phyloP scores from a whole-genome alignment of 2,113 vertebrate genomes.

The Festucalex cinctus region DNA sequence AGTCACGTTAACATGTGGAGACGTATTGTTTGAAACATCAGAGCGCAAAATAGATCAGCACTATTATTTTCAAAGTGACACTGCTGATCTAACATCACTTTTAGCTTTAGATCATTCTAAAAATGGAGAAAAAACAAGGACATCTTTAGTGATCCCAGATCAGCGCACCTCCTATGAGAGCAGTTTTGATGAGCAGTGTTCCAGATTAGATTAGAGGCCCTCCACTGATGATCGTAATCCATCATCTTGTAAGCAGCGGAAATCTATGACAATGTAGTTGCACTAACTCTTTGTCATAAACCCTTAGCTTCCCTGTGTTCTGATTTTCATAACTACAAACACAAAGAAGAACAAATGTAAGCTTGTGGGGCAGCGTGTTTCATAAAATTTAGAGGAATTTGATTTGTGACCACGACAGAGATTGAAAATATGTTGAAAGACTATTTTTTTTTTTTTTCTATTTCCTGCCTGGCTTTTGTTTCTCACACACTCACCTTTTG shows the following conservation, averaged over 20 bases:
- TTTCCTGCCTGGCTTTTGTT: constrained; percentile 36
- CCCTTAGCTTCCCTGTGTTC: constrained; percentile 49
- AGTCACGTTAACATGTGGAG: neutral
- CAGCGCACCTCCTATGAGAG: constrained; percentile 53
- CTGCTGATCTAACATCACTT: constrained; percentile 53
- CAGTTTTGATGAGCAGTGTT: constrained; percentile 58
- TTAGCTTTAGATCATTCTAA: constrained; percentile 45
- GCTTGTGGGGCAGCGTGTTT: constrained; percentile 34
- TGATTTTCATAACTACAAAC: constrained; percentile 47
- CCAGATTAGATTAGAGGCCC: constrained; percentile 65
- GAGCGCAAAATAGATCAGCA: constrained; percentile 44
- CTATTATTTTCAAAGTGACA: constrained; percentile 55
- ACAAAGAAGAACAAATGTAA: constrained; percentile 52
- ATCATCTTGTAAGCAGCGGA: constrained; percentile 64
- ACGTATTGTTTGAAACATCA: constrained; percentile 25
- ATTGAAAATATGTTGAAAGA: constrained; percentile 57
- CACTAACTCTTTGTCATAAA: constrained; percentile 54
- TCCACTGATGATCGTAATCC: constrained; percentile 64
- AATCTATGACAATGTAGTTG: constrained; percentile 62
- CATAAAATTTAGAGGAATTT: constrained; percentile 54
- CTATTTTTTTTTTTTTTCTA: neutral
- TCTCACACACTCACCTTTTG: constrained; percentile 65
- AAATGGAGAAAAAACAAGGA: constrained; percentile 57
- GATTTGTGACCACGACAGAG: constrained; percentile 64
- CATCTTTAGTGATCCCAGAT: constrained; percentile 58